Conservation (phyloP, 53 echinoderm and acorn worm species). For the Actinopyga echinites region DNA sequence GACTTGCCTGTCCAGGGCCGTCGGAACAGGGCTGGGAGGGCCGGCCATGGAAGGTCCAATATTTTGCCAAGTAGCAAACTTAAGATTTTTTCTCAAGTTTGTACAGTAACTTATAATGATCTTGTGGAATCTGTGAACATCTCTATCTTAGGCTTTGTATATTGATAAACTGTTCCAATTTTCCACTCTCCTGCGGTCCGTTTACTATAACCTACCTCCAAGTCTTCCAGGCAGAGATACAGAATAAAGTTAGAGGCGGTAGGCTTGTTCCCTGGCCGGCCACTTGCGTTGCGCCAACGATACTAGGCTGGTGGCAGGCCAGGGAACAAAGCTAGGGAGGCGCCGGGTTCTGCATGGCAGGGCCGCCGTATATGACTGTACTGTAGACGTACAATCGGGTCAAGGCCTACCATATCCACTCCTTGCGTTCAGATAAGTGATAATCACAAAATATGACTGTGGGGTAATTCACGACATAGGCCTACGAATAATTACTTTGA, state of each 20-base stretch:
- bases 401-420: not conserved
- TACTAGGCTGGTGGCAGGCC: not conserved
- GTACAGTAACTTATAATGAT: not conserved
- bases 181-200: not conserved
- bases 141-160: not conserved
- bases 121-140: not conserved
- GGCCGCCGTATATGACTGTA: not conserved
- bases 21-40: not conserved
- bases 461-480: not conserved
- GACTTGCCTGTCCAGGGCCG: too few relatives aligned
- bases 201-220: not conserved
- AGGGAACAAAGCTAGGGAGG: not conserved
- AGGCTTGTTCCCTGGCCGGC: not conserved
- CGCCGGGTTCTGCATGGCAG: conserved; percentile 3
- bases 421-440: not conserved
- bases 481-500: too few relatives aligned
- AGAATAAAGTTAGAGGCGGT: not conserved
- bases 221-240: not conserved
- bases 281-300: conserved; percentile 1
- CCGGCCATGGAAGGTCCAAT: not conserved
- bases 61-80: not conserved
- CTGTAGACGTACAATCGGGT: not conserved
- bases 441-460: not conserved
- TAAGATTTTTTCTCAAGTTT: not conserved
- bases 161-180: too few relatives aligned